Base-by-base conservation (phyloP, 2,797 vertebrate genomes). In the Sebastes dallii region DNA sequence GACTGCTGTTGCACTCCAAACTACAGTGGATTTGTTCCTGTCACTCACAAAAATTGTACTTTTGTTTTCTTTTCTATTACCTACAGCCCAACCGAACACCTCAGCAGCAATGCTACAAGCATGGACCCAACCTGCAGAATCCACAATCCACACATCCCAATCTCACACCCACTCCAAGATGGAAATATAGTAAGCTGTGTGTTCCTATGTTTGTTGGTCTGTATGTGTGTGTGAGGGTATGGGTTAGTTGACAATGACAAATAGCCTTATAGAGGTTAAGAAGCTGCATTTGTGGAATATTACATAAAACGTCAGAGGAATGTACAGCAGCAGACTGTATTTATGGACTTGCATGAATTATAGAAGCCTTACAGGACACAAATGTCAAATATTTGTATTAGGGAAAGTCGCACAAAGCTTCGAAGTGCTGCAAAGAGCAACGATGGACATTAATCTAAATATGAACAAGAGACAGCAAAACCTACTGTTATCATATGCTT, bases 1-100 rank as follows among this genome's bases (percentile, higher is more conserved):
- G 71, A 76, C 81, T 88, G 84, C 89, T 88, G 88, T 36, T 85
- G 34, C 75, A 42, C 55, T 80, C 13, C n/a, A 86, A 83, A 81
- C 68, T 18, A 30, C 36, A 71, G 30, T 68, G 34, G 75, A 42
- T 80, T 69, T 75, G 22, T 77, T 73, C 56, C 69, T 46, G 70
- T 62, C 56, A 59, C 72, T 85, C 32, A 82, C 56, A 66, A 72
- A 67, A 74, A 39, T 42, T 2, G 1, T 39, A 4, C 24, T 77
- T n/a, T 46, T 81, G 14, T 72, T 30, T 74, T 52, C 70, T 27
- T 79, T 46, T 75, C 32, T 75, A 68, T 84, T 42, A 75, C 27
- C 20, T 68, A 70, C 67, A 77, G 13, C 32, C 16, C 25, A 16
- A 34, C 42, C 8, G 27, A 72, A 32, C 29, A 39, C 42, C 27